Percentiles rank a stretch among this genome's conserved stretches.
Conservation (phyloP, 2,113 vertebrate species). For the Tonatia bakeri region DNA sequence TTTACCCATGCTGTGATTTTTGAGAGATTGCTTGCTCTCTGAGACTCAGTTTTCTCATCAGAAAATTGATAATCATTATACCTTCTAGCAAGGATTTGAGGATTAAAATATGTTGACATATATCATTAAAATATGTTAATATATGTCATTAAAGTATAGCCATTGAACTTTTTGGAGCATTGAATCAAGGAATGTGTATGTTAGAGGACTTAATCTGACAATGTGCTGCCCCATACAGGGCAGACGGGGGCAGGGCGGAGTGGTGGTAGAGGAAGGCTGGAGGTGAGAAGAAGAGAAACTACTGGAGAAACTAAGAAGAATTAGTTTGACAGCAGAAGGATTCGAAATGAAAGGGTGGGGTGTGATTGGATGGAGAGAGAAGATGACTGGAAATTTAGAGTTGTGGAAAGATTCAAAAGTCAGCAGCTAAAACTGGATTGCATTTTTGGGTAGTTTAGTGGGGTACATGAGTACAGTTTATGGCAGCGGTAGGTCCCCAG, state of each 20-base stretch:
- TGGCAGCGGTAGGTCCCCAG: background rate
- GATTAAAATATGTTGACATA: conserved; percentile 23
- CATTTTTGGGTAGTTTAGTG: background rate
- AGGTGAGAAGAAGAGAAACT: background rate
- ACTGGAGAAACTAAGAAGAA: background rate
- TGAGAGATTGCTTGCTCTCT: conserved; percentile 47
- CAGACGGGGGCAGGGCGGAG: background rate
- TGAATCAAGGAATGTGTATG: background rate
- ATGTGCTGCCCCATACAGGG: background rate
- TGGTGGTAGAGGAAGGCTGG: background rate
- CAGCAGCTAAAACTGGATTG: background rate
- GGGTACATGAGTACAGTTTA: background rate
- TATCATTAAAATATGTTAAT: conserved; percentile 6
- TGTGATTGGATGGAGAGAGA: background rate
- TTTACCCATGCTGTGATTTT: conserved; percentile 15
- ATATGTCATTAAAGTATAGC: background rate
- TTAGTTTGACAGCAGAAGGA: background rate
- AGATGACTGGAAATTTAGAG: background rate
- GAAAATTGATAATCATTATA: conserved; percentile 49
- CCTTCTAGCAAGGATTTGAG: conserved; percentile 32
- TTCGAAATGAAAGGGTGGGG: background rate
- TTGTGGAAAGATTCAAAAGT: background rate
- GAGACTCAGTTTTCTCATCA: conserved; percentile 41
- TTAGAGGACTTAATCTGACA: background rate
- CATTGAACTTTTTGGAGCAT: background rate